Percentiles rank a stretch among this genome's conserved stretches.
Conservation (phyloP, 2,888 invertebrate genomes). For the Caenorhabditis japonica region DNA sequence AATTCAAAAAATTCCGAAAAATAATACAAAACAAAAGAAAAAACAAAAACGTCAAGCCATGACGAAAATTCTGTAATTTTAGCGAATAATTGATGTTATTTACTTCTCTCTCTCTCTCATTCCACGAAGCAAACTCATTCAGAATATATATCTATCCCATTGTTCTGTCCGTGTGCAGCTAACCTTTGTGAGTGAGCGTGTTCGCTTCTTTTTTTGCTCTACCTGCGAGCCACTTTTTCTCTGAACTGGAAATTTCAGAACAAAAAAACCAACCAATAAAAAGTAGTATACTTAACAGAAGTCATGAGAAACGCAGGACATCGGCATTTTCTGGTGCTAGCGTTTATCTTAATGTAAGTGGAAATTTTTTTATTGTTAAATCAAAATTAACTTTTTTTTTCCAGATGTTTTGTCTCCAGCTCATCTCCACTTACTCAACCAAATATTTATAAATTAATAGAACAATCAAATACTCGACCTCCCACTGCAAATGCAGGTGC, state of each 20-base stretch:
- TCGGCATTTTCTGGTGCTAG: no score
- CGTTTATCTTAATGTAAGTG: no score
- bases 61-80: constrained; percentile 37
- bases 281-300: no score
- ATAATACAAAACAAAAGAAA: neutral
- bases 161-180: constrained; percentile 20
- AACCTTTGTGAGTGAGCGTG: constrained; percentile 23
- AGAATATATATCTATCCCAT: constrained; percentile 8
- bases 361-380: no score
- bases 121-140: constrained; percentile 26
- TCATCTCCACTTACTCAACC: constrained; percentile 22
- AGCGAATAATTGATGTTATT: constrained; percentile 54
- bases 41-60: constrained; percentile 14
- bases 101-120: constrained; percentile 23
- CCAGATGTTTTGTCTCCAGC: constrained; percentile 8
- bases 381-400: no score
- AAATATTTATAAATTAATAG: constrained; percentile 28
- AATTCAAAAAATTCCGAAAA: constrained; percentile 5
- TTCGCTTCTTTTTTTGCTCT: neutral
- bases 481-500: constrained; percentile 47
- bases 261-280: no score
- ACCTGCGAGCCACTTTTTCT: neutral
- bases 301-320: no score
- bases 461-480: constrained; percentile 44
- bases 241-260: no score